Percentiles rank a stretch among this genome's conserved stretches.
phyloP scores from a whole-genome alignment of 1,140 invertebrate genomes.

The Hycleus cichorii region DNA sequence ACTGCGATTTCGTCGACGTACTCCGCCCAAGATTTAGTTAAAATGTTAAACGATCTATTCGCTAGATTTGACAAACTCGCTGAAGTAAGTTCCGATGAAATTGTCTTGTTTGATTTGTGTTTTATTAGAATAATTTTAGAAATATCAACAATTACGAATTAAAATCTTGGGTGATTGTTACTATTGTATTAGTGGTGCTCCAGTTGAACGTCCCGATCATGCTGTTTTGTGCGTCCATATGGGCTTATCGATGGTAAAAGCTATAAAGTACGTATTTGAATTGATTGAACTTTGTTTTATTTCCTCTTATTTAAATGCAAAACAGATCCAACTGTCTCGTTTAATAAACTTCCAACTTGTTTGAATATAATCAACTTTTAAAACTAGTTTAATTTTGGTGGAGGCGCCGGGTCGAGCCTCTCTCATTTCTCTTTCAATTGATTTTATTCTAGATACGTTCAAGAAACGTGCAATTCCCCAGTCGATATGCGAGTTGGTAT shows the following conservation, averaged over 20 bases:
- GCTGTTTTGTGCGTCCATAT: slow-evolving; percentile 91
- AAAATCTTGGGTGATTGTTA: slow-evolving; percentile 96
- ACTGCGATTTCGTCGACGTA: slow-evolving; percentile 93
- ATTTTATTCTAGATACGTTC: slow-evolving; percentile 68
- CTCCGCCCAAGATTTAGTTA: slow-evolving; percentile 86
- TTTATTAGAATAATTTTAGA: slow-evolving; percentile 47
- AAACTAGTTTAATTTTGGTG: too few relatives aligned
- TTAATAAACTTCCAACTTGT: too few relatives aligned
- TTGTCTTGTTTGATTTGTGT: neutral
- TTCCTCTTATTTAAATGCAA: too few relatives aligned
- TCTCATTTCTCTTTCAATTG: neutral
- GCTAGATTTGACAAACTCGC: slow-evolving; percentile 87
- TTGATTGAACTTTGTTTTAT: neutral
- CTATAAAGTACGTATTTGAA: slow-evolving; percentile 72
- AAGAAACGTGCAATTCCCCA: slow-evolving; percentile 87
- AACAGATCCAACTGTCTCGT: too few relatives aligned
- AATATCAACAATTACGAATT: slow-evolving; percentile 89
- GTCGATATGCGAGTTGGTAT: slow-evolving; percentile 98
- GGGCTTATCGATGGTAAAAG: slow-evolving; percentile 94
- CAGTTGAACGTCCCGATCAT: slow-evolving; percentile 80
- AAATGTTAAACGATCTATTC: slow-evolving; percentile 90
- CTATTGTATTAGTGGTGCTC: slow-evolving; percentile 90
- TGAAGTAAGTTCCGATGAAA: slow-evolving; percentile 52
- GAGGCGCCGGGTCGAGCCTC: too few relatives aligned
- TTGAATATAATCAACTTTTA: too few relatives aligned